A percentile compares a stretch with the other conserved stretches of the same genome.
Conservation (phyloP, 2,888 invertebrate species). For the Cyrtodaria siliqua region DNA sequence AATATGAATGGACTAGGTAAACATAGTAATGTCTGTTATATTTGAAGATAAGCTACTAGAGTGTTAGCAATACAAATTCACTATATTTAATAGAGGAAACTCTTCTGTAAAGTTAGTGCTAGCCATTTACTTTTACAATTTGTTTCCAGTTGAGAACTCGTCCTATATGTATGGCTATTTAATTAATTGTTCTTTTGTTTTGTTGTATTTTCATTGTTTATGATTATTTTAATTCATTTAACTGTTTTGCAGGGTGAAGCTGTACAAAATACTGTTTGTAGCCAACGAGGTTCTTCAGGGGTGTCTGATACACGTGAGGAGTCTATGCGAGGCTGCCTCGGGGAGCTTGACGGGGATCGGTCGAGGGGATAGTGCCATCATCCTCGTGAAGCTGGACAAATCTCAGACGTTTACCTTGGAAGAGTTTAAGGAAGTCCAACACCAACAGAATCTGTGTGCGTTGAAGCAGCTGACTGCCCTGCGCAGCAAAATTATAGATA, state of each 20-base stretch:
- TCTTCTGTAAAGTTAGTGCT: no score
- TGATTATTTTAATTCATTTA: no score
- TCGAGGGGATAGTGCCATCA: slow-evolving; percentile 74
- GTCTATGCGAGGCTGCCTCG: slow-evolving; percentile 83
- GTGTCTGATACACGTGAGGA: slow-evolving; percentile 83
- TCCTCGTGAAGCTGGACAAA: slow-evolving; percentile 78
- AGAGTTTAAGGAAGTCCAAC: slow-evolving; percentile 80
- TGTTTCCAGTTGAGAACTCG: no score
- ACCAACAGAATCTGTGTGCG: slow-evolving; percentile 72
- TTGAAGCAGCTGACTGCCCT: slow-evolving; percentile 76
- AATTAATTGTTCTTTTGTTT: no score
- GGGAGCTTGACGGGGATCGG: slow-evolving; percentile 73
- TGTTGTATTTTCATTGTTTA: no score
- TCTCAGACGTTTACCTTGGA: slow-evolving; percentile 76
- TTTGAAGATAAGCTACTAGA: no score
- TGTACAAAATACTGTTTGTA: slow-evolving; percentile 80
- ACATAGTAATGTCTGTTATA: no score
- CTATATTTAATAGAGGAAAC: no score
- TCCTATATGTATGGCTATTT: no score
- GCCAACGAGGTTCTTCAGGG: slow-evolving; percentile 85
- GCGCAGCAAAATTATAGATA: slow-evolving; percentile 79
- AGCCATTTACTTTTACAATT: no score
- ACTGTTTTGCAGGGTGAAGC: slow-evolving; percentile 68
- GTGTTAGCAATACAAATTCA: no score
- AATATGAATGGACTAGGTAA: no score